Conservation (phyloP, 1,140 invertebrate species). For the Tetramorium alpestre region DNA sequence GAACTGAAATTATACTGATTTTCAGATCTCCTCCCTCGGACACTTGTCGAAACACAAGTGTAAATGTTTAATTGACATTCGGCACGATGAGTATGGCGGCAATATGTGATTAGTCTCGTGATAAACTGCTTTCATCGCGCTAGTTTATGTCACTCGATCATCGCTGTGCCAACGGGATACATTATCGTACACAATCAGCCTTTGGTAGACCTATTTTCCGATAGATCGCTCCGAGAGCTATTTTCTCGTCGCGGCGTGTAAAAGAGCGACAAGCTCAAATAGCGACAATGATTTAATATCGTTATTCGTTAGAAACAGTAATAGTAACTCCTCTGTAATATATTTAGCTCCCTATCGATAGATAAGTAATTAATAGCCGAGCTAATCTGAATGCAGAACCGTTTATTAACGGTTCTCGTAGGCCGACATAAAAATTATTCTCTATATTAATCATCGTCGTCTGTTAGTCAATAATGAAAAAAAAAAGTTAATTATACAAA, state of each 20-base stretch:
- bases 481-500: constrained; percentile 68
- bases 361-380: background rate
- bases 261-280: constrained; percentile 47
- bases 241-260: constrained; percentile 11
- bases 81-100: background rate
- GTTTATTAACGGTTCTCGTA: background rate
- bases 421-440: background rate
- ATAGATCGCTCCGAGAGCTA: background rate
- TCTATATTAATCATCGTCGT: background rate
- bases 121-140: constrained; percentile 13
- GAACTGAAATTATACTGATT: background rate
- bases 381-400: background rate
- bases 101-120: background rate
- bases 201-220: background rate
- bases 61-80: constrained; percentile 37
- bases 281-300: constrained; percentile 37
- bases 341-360: background rate
- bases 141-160: background rate
- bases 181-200: background rate
- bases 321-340: background rate
- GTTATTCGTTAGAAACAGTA: background rate
- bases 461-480: background rate
- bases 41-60: constrained; percentile 32
- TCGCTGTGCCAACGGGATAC: background rate
- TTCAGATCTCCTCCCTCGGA: background rate